Conservation (phyloP, 2,888 invertebrate genomes). For the Dastarcus helophoroides region DNA sequence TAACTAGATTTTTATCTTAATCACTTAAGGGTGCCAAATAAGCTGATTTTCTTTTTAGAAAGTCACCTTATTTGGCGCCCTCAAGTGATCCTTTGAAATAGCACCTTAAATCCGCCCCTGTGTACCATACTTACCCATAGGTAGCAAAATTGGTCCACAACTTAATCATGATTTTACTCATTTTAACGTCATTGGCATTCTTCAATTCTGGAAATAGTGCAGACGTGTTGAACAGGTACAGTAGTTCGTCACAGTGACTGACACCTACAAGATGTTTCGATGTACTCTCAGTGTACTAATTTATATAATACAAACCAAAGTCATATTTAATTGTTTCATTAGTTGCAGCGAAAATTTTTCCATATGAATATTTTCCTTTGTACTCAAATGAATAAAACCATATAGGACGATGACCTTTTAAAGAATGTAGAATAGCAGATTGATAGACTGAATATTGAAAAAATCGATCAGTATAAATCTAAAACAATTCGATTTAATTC, state of each 20-base stretch:
- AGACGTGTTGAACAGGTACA: conserved; percentile 39
- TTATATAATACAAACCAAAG: conserved; percentile 1
- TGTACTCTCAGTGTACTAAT: neutral
- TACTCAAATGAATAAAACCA: conserved; percentile 41
- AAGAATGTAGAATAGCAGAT: conserved; percentile 25
- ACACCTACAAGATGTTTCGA: conserved; percentile 24
- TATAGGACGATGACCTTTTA: conserved; percentile 29
- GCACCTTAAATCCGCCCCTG: no score
- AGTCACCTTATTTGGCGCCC: no score
- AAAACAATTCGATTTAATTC: conserved; percentile 10
- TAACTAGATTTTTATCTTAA: no score
- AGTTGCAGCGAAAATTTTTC: conserved; percentile 33
- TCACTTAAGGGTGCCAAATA: no score
- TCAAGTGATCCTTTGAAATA: no score
- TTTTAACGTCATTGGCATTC: conserved; percentile 28
- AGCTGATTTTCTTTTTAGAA: no score
- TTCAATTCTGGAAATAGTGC: conserved; percentile 33
- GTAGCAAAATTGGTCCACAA: conserved; percentile 41
- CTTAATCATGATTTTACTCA: conserved; percentile 32
- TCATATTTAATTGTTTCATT: conserved; percentile 10
- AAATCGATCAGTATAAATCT: conserved; percentile 40
- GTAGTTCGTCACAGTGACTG: conserved; percentile 42
- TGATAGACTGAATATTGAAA: conserved; percentile 39
- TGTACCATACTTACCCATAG: conserved; percentile 32
- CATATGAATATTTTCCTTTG: conserved; percentile 35